phyloP scores from a whole-genome alignment of 2,888 invertebrate genomes.

The Microctonus brassicae region DNA sequence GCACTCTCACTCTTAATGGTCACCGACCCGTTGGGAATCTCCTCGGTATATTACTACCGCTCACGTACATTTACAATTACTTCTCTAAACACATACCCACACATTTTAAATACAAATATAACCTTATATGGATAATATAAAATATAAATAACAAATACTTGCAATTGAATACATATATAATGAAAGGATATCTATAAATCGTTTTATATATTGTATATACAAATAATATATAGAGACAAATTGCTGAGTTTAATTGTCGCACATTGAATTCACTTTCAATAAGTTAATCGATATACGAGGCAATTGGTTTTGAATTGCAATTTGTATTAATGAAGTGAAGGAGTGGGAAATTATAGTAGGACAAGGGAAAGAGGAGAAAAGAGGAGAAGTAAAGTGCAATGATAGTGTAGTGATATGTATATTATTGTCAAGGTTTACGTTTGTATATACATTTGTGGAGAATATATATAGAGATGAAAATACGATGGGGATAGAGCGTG shows the following conservation, averaged over 20 bases:
- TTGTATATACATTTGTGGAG: too few species aligned
- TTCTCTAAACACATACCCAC: slow-evolving; percentile 1
- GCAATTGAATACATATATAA: not conserved
- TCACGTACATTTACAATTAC: not conserved
- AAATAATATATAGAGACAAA: not conserved
- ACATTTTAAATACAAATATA: not conserved
- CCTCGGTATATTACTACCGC: slow-evolving; percentile 12
- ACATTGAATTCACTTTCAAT: slow-evolving; percentile 17
- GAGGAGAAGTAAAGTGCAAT: not conserved
- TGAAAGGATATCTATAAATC: too few species aligned
- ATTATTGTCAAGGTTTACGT: too few species aligned
- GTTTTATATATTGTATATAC: not conserved
- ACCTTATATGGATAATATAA: not conserved
- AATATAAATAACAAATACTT: not conserved
- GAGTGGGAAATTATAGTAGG: too few species aligned
- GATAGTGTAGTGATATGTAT: not conserved
- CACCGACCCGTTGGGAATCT: slow-evolving; percentile 47
- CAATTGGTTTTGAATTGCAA: slow-evolving; percentile 18
- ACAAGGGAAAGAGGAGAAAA: not conserved
- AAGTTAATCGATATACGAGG: slow-evolving; percentile 17
- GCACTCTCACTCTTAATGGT: slow-evolving; percentile 54
- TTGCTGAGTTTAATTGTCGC: slow-evolving; percentile 5
- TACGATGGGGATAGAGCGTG: not conserved
- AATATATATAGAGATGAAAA: slow-evolving; percentile 14
- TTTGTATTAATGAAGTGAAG: slow-evolving; percentile 41